phyloP scores from a whole-genome alignment of 35 echinoderm and acorn worm genomes.

The Lytechinus pictus region DNA sequence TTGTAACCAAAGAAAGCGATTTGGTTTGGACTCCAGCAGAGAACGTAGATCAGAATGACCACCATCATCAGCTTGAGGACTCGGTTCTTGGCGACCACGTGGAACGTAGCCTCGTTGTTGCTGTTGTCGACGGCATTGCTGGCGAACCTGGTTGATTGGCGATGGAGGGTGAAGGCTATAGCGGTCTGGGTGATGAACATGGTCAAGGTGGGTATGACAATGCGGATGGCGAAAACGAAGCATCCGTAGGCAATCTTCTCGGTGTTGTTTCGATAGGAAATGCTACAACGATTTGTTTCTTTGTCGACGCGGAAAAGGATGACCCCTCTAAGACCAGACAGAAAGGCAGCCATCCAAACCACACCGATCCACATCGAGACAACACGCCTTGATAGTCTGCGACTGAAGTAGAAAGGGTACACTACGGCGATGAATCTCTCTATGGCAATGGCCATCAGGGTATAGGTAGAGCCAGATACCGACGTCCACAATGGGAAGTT shows the following conservation, averaged over 20 bases:
- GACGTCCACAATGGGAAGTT: neutral
- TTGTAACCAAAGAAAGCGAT: conserved; percentile 43
- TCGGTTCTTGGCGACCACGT: neutral
- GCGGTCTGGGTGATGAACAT: conserved; percentile 5
- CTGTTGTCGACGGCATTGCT: neutral
- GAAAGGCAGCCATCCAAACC: neutral
- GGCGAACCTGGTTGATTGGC: neutral
- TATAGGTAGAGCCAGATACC: neutral
- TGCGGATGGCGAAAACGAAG: neutral
- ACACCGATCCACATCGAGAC: neutral
- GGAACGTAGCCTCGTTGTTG: neutral
- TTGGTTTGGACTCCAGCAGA: conserved; percentile 55
- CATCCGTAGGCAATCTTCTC: neutral
- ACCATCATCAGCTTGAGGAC: conserved; percentile 38
- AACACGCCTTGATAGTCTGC: neutral
- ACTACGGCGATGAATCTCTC: neutral
- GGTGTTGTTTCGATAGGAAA: neutral
- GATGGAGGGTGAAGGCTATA: neutral
- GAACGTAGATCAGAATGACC: conserved; percentile 47
- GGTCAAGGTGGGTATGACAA: neutral
- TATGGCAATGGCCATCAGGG: conserved; percentile 11
- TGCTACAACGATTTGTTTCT: neutral
- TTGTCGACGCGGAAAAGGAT: conserved; percentile 1
- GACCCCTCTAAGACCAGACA: neutral
- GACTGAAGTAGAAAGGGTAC: conserved; percentile 18